These are phyloP conservation scores for Scolopax rusticola DNA, from an alignment of 2,797 vertebrate species.

Conservation along the genomic window DNA sequence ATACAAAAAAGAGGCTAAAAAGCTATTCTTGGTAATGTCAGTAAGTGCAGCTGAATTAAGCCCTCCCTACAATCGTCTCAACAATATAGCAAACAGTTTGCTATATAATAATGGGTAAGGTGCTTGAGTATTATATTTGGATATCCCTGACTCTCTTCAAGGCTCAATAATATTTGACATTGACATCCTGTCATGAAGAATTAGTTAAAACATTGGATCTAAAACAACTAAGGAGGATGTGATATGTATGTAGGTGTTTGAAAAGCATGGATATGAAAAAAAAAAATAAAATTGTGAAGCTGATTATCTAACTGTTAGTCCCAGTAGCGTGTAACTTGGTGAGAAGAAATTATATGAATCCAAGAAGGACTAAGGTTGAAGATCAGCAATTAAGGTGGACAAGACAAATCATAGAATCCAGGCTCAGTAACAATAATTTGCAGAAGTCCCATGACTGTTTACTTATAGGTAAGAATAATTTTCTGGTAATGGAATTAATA, in stretches of 20 bases:
- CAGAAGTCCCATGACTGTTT: not conserved
- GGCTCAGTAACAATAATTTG: not conserved
- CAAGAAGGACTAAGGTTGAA: not conserved
- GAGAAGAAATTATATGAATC: not conserved
- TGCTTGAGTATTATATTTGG: not conserved
- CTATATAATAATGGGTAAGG: not conserved
- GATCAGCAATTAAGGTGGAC: not conserved
- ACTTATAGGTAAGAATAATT: not conserved
- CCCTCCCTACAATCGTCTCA: not conserved
- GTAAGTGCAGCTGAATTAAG: not conserved
- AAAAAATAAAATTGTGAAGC: not conserved
- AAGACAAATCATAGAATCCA: not conserved
- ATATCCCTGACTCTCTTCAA: conserved; percentile 4
- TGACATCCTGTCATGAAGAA: conserved; percentile 53
- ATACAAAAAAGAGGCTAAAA: not conserved
- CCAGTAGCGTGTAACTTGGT: not conserved
- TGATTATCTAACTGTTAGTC: conserved; percentile 24
- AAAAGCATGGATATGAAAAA: not conserved
- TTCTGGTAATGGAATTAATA: not conserved
- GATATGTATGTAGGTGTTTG: conserved; percentile 63
- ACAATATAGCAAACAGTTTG: not conserved
- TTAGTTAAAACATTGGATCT: conserved; percentile 46
- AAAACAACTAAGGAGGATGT: conserved; percentile 45
- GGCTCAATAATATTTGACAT: conserved; percentile 29
- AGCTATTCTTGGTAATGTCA: not conserved